Evolutionary conservation across 1,140 invertebrate species (phyloP).

Genomic region (Stenopsyche tienmushanensis): DNA sequence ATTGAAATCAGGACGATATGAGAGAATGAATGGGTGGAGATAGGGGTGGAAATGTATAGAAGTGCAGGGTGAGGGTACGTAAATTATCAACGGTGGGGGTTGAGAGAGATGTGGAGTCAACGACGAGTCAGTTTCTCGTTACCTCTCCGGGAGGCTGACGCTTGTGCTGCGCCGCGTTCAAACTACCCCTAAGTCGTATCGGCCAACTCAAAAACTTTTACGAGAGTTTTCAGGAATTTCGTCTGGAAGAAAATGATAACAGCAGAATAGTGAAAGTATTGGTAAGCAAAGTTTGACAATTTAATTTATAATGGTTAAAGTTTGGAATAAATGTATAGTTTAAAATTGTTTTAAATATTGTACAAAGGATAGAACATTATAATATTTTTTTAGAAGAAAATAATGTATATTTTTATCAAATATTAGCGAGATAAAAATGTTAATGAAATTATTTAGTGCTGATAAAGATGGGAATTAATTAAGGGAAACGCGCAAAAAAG

Average conservation of each 20-base stretch:
- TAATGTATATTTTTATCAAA: too few relatives aligned
- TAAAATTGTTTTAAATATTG: too few relatives aligned
- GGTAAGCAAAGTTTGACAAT: background rate
- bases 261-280: background rate
- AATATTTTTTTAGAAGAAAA: too few relatives aligned
- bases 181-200: background rate
- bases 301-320: too few relatives aligned
- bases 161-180: background rate
- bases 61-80: background rate
- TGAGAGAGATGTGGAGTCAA: background rate
- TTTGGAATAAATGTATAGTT: too few relatives aligned
- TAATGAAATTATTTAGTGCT: background rate
- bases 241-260: background rate
- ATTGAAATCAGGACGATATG: slow-evolving; percentile 21
- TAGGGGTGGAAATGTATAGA: background rate
- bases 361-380: too few relatives aligned
- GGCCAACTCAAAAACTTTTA: background rate
- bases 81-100: slow-evolving; percentile 8
- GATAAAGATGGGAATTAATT: background rate
- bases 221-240: background rate
- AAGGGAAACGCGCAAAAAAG: background rate
- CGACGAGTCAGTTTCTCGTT: slow-evolving; percentile 1
- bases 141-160: background rate
- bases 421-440: too few relatives aligned
- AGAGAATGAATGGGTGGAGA: background rate